phyloP scores from a whole-genome alignment of 2,797 vertebrate species.

The Setipinna tenuifilis region DNA sequence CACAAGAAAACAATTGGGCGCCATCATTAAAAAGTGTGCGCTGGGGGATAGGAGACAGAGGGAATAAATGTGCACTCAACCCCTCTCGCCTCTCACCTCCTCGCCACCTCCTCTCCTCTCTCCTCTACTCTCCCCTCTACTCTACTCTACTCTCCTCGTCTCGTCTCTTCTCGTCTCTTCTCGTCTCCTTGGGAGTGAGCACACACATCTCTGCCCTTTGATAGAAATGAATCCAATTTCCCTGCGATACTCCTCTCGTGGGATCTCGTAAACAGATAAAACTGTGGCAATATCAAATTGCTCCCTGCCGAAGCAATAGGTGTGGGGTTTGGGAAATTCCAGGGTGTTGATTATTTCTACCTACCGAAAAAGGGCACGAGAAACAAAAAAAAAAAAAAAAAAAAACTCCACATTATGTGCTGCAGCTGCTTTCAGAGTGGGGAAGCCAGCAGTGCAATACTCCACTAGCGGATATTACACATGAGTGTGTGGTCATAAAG shows the following conservation, averaged over 20 bases:
- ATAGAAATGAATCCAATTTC: conserved; percentile 75
- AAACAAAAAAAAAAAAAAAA: neutral
- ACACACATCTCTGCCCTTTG: conserved; percentile 61
- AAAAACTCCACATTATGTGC: neutral
- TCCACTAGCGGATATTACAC: neutral
- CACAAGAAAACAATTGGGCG: conserved; percentile 8
- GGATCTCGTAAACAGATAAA: conserved; percentile 78
- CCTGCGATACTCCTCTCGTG: conserved; percentile 64
- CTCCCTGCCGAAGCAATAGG: conserved; percentile 59
- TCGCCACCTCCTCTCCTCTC: conserved; percentile 48
- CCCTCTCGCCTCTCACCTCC: conserved; percentile 44
- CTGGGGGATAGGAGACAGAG: neutral
- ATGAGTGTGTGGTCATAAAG: neutral
- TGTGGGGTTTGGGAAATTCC: conserved; percentile 15
- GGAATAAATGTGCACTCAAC: conserved; percentile 53
- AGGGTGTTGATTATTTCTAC: conserved; percentile 25
- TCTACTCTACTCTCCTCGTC: neutral
- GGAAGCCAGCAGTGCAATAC: neutral
- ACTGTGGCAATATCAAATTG: conserved; percentile 64
- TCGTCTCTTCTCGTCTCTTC: conserved; percentile 49
- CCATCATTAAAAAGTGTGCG: neutral
- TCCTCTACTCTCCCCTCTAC: conserved; percentile 49
- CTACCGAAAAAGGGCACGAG: neutral
- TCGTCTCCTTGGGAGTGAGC: conserved; percentile 9
- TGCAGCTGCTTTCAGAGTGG: neutral